Base-by-base conservation (phyloP, 1,140 invertebrate species). In the Cheumatopsyche charites region DNA sequence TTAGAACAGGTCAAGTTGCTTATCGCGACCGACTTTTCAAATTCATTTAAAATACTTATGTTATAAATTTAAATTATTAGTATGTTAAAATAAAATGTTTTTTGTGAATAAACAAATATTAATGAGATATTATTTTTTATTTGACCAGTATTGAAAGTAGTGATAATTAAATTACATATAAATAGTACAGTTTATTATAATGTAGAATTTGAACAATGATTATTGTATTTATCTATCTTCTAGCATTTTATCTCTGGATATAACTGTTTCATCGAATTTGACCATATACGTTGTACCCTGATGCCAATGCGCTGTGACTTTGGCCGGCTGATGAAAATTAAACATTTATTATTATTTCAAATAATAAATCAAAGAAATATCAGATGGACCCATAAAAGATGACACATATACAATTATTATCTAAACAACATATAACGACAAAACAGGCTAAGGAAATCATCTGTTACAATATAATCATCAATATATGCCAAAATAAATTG, bases 211-310 rank as follows among this genome's bases (percentile, higher is more conserved):
- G n/a, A n/a, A n/a, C n/a, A n/a, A n/a, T n/a, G n/a, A n/a, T n/a
- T n/a, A n/a, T n/a, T n/a, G n/a, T n/a, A n/a, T 21, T 69, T 42
- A 55, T 88, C 55, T 58, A 67, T 96, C 94, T 85, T 97, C 95
- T 55, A 97, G 83, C 78, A 94, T 91, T 82, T 97, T 98, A 79
- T 99, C 97, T 79, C 97, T 87, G 0, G 89, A 86, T 72, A 98
- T 94, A 45, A 99, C 96, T 70, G 90, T 88, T 79, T 98, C 95
- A 78, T 99, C 96, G 86, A 99, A 98, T 83, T 98, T 96, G 15
- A 99, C 95, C 93, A 98, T 97, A 79, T 98, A 99, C 0, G 98
- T 98, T 17, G 97, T 98, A 72, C 97, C 98, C 84, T 99, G 98
- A 81, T 99, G 97, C 96, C 96, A 99, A 82, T 98, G 97, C 1